Evolutionary conservation across 2,113 vertebrate species (phyloP), one percentile per base, ranked within the genome.

Genomic region (Halcyon senegalensis): DNA sequence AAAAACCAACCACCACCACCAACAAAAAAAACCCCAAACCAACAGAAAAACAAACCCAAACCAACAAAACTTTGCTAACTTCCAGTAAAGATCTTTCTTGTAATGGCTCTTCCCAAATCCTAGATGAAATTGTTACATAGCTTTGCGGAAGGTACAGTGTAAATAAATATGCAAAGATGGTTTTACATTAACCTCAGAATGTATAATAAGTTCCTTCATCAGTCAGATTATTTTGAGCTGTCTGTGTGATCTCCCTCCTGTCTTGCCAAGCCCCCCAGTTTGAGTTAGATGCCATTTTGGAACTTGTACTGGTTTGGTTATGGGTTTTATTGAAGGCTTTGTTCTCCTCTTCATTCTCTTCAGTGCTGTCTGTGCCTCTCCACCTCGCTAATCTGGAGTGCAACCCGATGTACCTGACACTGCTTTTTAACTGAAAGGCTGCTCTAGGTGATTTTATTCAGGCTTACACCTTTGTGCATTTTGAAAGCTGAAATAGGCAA

Each of bases 361-460:
- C 43, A 67, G 48, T 30, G 53, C 23, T 72, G 35, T 76, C 75
- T 0, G 0, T 0, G 1, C 7, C 79, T 7, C 60, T 86, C 90
- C 13, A 44, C 60, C 27, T 93, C 2, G 1, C 69, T 96, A 35
- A 43, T 10, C 56, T 89, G 51, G 78, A 67, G 14, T 43, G 43
- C 59, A 84, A 5, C 6, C 10, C 0, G 0, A 30, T 39, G 46
- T 44, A 33, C 55, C n/a, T 46, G 46, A 43, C 11, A 3, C 28
- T 77, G 60, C n/a, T 68, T 84, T 51, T 55, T 72, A 37, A 60
- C 25, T 11, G 46, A 59, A 63, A 80, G 31, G 72, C 55, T 30
- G 19, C 28, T 43, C 84, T 69, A 31, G 33, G 56, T 88, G 6
- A 18, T 79, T 93, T 85, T 83, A 60, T 83, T 37, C 62, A 86